Conservation (phyloP, 2,888 invertebrate genomes). For the Lithophane ornitopus region DNA sequence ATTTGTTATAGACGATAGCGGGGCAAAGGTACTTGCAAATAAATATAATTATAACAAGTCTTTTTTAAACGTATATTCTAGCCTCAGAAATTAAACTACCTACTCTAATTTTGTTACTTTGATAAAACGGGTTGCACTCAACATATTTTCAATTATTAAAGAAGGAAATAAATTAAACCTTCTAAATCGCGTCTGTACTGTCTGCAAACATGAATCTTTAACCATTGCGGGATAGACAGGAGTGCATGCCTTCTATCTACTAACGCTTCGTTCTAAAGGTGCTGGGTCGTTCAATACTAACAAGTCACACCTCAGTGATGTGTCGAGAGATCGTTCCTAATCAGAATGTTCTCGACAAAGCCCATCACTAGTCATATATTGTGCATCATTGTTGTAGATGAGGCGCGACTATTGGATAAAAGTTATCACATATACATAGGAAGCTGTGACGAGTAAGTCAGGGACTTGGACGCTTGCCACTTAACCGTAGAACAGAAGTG, state of each 20-base stretch:
- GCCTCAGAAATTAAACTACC: neutral
- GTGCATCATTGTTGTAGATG: constrained; percentile 79
- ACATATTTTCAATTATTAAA: neutral
- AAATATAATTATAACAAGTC: neutral
- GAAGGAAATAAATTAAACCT: neutral
- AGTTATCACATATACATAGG: constrained; percentile 77
- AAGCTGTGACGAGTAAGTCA: constrained; percentile 74
- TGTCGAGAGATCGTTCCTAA: constrained; percentile 3
- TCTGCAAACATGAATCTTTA: constrained; percentile 3
- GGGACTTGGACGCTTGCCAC: constrained; percentile 31
- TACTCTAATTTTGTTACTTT: neutral
- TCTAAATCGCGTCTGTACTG: neutral
- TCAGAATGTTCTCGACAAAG: constrained; percentile 1
- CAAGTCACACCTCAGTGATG: constrained; percentile 29
- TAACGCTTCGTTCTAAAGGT: constrained; percentile 51
- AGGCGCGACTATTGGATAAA: constrained; percentile 67
- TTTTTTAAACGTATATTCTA: neutral
- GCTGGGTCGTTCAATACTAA: constrained; percentile 53
- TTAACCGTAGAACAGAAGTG: constrained; percentile 14
- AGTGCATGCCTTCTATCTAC: constrained; percentile 27
- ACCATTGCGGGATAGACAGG: constrained; percentile 5
- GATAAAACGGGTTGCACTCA: neutral
- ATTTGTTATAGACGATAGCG: neutral
- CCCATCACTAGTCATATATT: constrained; percentile 44
- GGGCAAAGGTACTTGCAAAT: no score